Base-by-base conservation (phyloP, 2,113 vertebrate genomes). In the Crocuta crocuta region DNA sequence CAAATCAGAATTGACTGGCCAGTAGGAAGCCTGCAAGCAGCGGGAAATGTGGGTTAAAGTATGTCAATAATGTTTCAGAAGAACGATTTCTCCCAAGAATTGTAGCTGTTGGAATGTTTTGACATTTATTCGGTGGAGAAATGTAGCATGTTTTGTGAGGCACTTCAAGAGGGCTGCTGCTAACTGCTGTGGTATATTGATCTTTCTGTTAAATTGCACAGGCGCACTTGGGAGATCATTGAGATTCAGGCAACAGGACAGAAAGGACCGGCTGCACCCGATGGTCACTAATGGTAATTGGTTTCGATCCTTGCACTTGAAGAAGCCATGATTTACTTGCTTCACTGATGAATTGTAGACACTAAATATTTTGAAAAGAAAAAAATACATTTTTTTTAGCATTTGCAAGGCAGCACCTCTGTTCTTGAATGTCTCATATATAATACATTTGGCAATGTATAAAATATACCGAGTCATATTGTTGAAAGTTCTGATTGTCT, bases 41-140 rank as follows among this genome's bases (percentile, higher is more conserved):
- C 87, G 98, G 99, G 98, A 99, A 99, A 99, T 98, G 99, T 98
- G 98, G 99, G 99, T 99, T 99, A 99, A 99, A 99, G 98, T 98
- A 99, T 99, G 99, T 99, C 99, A 99, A 99, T 99, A 99, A 99
- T 99, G 99, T 99, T 99, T 99, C 99, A 99, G 99, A 99, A 98
- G 99, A 99, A 99, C 99, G 99, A 99, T 99, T 99, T 99, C 99
- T 99, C 99, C 97, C 97, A 99, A 99, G 98, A 99, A 99, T 99
- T 99, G 98, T 98, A 98, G 98, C 98, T 98, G 98, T 97, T 98
- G 98, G 98, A 99, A 99, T 99, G 98, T 99, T 99, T 99, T 99
- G 99, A 99, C 99, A 99, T 99, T 99, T 99, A 99, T 99, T 99
- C 98, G 97, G 99, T 98, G 98, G 99, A 99, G 99, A 99, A 99